Evolutionary conservation across 2,113 vertebrate genomes (phyloP).

Genomic region (Tragelaphus buxtoni): DNA sequence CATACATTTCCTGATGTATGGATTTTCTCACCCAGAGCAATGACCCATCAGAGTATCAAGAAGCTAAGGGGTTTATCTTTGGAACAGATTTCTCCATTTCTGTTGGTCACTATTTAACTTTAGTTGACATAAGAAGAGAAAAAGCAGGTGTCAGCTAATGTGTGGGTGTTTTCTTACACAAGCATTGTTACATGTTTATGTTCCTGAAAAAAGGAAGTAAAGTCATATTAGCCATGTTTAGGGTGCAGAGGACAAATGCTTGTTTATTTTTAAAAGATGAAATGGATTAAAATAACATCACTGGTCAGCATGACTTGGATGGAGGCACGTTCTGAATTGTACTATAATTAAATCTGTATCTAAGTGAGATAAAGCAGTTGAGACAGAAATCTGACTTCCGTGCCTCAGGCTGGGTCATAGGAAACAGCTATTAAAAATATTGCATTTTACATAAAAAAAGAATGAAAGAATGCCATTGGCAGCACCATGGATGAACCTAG

Average conservation of each 20-base stretch:
- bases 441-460: not conserved
- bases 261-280: not conserved
- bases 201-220: not conserved
- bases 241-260: not conserved
- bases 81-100: not conserved
- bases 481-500: not conserved
- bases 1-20: not conserved
- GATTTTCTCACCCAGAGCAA: not conserved
- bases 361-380: not conserved
- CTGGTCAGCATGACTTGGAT: not conserved
- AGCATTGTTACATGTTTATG: not conserved
- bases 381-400: not conserved
- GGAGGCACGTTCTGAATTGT: not conserved
- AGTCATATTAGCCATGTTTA: not conserved
- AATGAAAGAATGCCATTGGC: not conserved
- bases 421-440: not conserved
- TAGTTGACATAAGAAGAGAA: not conserved
- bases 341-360: not conserved
- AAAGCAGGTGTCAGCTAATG: not conserved
- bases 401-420: not conserved
- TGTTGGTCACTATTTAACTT: not conserved
- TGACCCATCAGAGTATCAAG: not conserved
- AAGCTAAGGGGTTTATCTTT: not conserved
- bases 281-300: not conserved
- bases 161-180: not conserved